phyloP scores from a whole-genome alignment of 2,888 invertebrate genomes.

The Xanthia icteritia region DNA sequence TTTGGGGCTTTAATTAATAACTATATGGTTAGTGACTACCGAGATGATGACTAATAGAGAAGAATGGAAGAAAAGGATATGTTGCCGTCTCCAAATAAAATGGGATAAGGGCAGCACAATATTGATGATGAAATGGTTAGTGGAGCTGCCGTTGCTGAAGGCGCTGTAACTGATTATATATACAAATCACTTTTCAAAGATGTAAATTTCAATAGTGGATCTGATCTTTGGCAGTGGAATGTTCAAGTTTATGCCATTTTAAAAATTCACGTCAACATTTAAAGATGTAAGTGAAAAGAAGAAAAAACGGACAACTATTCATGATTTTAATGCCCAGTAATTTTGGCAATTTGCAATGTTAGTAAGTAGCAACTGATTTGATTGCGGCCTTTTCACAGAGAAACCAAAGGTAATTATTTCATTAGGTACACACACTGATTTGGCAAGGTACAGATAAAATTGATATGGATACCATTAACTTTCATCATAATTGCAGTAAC shows the following conservation, averaged over 20 bases:
- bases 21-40: neutral
- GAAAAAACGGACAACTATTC: neutral
- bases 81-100: neutral
- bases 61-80: neutral
- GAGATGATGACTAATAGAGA: neutral
- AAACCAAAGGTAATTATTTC: slow-evolving; percentile 47
- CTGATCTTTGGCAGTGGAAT: neutral
- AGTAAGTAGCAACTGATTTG: slow-evolving; percentile 14
- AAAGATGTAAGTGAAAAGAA: neutral
- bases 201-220: neutral
- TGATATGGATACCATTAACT: slow-evolving; percentile 15
- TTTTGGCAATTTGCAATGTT: slow-evolving; percentile 20
- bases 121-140: neutral
- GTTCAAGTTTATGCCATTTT: neutral
- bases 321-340: slow-evolving; percentile 18
- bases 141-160: neutral
- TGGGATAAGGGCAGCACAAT: neutral
- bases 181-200: neutral
- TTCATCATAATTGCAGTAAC: slow-evolving; percentile 21
- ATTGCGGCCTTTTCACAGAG: slow-evolving; percentile 40
- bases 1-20: slow-evolving; percentile 8
- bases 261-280: neutral
- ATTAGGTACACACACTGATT: slow-evolving; percentile 58
- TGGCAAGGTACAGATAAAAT: slow-evolving; percentile 43
- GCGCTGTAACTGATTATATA: neutral